Evolutionary conservation across 2,113 vertebrate species (phyloP).

Genomic region (Dromas ardeola): DNA sequence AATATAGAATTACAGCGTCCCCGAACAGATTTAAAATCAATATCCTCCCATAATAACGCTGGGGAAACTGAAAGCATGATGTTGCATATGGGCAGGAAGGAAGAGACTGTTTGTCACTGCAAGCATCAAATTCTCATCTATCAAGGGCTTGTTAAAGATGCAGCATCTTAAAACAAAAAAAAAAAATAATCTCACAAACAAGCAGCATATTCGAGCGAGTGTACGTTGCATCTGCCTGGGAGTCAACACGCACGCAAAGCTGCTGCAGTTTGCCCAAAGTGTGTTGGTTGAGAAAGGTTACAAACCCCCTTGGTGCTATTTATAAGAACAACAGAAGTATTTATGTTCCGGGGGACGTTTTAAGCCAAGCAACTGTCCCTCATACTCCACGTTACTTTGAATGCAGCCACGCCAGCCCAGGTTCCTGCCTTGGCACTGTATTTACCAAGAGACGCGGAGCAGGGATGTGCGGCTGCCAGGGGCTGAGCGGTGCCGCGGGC

Average conservation of each 20-base stretch:
- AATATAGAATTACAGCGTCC: constrained; percentile 85
- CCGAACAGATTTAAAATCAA: constrained; percentile 88
- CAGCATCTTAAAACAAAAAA: constrained; percentile 21
- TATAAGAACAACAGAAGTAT: not conserved
- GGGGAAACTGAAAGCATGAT: constrained; percentile 81
- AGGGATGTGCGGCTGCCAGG: not conserved
- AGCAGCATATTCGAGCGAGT: not conserved
- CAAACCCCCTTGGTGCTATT: not conserved
- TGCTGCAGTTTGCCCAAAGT: not conserved
- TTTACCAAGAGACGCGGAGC: not conserved
- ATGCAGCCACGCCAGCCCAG: not conserved
- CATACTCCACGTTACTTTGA: fast-evolving
- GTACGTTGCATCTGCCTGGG: not conserved
- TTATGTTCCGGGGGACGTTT: not conserved
- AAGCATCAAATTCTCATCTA: constrained; percentile 73
- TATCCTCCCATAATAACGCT: constrained; percentile 85
- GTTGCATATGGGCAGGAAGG: constrained; percentile 82
- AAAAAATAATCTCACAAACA: not conserved
- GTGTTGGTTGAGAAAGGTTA: not conserved
- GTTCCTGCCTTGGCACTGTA: not conserved
- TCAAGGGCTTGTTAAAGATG: constrained; percentile 72
- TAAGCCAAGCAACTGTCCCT: constrained; percentile 1
- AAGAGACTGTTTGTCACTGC: constrained; percentile 86
- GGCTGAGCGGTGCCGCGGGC: not conserved
- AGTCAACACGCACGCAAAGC: not conserved